Evolutionary conservation across 2,113 vertebrate genomes (phyloP), one percentile per base, ranked within the genome.

Genomic region (Hydrochoerus hydrochaeris): DNA sequence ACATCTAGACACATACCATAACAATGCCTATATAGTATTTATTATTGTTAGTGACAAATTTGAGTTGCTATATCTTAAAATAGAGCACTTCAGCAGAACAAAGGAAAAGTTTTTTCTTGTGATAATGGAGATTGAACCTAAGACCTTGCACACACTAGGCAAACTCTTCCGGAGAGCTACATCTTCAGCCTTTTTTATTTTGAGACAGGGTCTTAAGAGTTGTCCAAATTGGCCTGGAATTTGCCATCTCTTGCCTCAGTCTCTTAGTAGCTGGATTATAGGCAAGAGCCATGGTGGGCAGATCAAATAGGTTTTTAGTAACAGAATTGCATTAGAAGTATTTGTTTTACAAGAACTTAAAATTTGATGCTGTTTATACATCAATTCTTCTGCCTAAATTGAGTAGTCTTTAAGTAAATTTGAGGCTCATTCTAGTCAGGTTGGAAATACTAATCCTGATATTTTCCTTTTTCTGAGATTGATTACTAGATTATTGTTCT

Each of bases 61-160:
- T 75, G 17, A 92, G 24, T 81, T 65, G 26, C 62, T 10, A 75
- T 14, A 24, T 92, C 80, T 95, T 94, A 88, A 95, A 94, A 85
- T 4, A 62, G 58, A 82, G 28, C 12, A 60, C 60, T 92, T 81
- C 85, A 91, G 71, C 16, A 30, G 93, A 84, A 81, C 26, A 38
- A 89, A 85, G 75, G 24, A 32, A 65, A 30, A 32, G 3, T 32
- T 58, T 62, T 60, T 62, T 84, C 26, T 84, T 84, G 13, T 28
- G 38, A 24, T 44, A 17, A 26, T 19, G 14, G 26, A 32, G 75
- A 78, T 6, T 78, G 28, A 78, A 46, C 44, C 75, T 8, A 78
- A 49, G 6, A 5, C 28, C 26, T 62, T 44, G 13, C 28, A 16
- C 58, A 44, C 44, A 26, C 7, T 11, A 30, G 38, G 38, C 14